These are phyloP conservation scores for Lithobates pipiens DNA, from an alignment of 2,797 vertebrate genomes.

Conservation along the genomic window DNA sequence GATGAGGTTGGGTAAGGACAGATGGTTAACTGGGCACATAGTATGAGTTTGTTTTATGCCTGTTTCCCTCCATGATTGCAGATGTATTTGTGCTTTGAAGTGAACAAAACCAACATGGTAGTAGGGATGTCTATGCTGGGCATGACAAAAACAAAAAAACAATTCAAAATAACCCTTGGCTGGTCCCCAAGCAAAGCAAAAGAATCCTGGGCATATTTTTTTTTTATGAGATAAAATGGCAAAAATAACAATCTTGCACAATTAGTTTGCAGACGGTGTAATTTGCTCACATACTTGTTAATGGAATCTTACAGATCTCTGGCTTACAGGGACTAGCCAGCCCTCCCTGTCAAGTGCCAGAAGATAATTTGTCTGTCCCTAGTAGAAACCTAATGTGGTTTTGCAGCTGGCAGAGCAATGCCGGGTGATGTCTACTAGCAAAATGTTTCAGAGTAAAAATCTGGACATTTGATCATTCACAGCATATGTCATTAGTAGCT, in stretches of 20 bases:
- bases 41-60: slow-evolving; percentile 51
- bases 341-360: slow-evolving; percentile 68
- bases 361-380: slow-evolving; percentile 74
- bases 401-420: slow-evolving; percentile 72
- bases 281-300: slow-evolving; percentile 74
- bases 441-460: slow-evolving; percentile 25
- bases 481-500: slow-evolving; percentile 6
- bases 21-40: slow-evolving; percentile 61
- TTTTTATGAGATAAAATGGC: background rate
- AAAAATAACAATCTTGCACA: background rate
- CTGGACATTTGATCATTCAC: slow-evolving; percentile 2
- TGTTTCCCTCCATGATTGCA: slow-evolving; percentile 61
- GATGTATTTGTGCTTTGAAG: slow-evolving; percentile 46
- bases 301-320: slow-evolving; percentile 71
- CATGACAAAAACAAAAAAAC: slow-evolving; percentile 65
- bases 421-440: slow-evolving; percentile 68
- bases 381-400: slow-evolving; percentile 70
- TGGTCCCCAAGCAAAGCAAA: slow-evolving; percentile 60
- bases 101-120: slow-evolving; percentile 66
- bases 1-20: slow-evolving; percentile 51
- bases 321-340: slow-evolving; percentile 65
- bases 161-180: slow-evolving; percentile 70
- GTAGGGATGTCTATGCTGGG: slow-evolving; percentile 59
- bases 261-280: background rate
- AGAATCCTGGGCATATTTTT: slow-evolving; percentile 62